These are phyloP conservation scores for Parotocinclus haroldoi DNA, from an alignment of 2,797 vertebrate species.

Conservation along the genomic window DNA sequence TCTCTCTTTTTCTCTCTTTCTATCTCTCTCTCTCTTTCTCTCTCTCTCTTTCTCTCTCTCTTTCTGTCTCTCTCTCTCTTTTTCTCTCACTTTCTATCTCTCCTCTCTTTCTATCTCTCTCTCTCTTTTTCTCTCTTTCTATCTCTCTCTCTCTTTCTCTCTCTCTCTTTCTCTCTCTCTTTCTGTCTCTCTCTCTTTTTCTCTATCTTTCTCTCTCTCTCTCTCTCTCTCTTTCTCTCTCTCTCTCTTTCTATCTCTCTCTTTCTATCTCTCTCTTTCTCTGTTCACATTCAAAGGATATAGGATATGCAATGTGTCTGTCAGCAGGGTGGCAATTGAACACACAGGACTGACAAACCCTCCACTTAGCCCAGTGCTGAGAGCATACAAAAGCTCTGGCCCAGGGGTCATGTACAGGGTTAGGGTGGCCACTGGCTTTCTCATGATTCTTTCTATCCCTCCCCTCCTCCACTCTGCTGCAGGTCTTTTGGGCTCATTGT, in stretches of 20 bases:
- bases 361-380: constrained; percentile 87
- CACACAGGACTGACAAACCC: constrained; percentile 84
- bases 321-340: constrained; percentile 87
- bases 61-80: neutral
- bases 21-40: neutral
- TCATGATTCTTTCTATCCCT: constrained; percentile 75
- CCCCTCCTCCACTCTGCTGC: constrained; percentile 59
- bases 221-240: neutral
- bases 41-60: no score
- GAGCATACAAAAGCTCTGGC: constrained; percentile 82
- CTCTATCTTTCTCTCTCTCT: neutral
- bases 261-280: constrained; percentile 12
- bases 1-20: neutral
- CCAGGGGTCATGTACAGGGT: constrained; percentile 86
- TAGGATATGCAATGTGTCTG: constrained; percentile 90
- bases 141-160: constrained; percentile 1
- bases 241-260: neutral
- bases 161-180: neutral
- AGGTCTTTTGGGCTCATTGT: constrained; percentile 99
- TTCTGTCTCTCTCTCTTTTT: constrained; percentile 3
- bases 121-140: neutral
- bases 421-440: constrained; percentile 81
- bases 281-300: constrained; percentile 49
- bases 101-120: constrained; percentile 17
- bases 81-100: constrained; percentile 2